A percentile compares a stretch with the other conserved stretches of the same genome.
Evolutionary conservation across 2,888 invertebrate species (phyloP).

Genomic region (Hemistola chrysoprasaria): DNA sequence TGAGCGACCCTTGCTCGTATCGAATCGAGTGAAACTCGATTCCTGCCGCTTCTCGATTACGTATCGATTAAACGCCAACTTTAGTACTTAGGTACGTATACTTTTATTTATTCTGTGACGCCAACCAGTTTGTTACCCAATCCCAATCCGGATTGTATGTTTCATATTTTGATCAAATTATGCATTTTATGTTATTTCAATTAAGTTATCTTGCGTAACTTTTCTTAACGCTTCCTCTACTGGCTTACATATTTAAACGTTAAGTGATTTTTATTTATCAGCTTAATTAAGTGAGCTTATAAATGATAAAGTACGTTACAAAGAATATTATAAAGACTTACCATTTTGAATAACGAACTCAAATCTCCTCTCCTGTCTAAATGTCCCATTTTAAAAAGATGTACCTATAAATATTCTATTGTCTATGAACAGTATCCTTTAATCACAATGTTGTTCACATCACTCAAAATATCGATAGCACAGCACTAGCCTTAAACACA

Average conservation of each 20-base stretch:
- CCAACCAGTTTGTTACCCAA: slow-evolving; percentile 64
- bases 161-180: slow-evolving; percentile 40
- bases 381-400: slow-evolving; percentile 62
- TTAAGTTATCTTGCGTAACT: slow-evolving; percentile 28
- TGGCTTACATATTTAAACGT: background rate
- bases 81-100: slow-evolving; percentile 30
- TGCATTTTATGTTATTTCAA: slow-evolving; percentile 36
- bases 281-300: background rate
- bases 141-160: slow-evolving; percentile 39
- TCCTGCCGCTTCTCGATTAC: slow-evolving; percentile 41
- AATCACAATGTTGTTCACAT: slow-evolving; percentile 64
- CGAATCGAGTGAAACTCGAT: slow-evolving; percentile 53
- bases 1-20: slow-evolving; percentile 29
- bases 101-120: slow-evolving; percentile 5
- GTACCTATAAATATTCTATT: slow-evolving; percentile 29
- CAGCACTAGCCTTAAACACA: slow-evolving; percentile 58
- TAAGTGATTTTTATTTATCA: background rate
- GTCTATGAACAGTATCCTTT: slow-evolving; percentile 38
- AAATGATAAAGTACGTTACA: background rate
- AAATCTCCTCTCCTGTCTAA: slow-evolving; percentile 59
- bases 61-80: slow-evolving; percentile 35
- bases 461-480: slow-evolving; percentile 59
- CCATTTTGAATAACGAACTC: slow-evolving; percentile 63
- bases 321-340: slow-evolving; percentile 43
- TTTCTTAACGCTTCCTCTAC: background rate